A percentile compares a stretch with the other conserved stretches of the same genome.
phyloP scores from a whole-genome alignment of 2,113 vertebrate species.

The Cranoglanis bouderius region DNA sequence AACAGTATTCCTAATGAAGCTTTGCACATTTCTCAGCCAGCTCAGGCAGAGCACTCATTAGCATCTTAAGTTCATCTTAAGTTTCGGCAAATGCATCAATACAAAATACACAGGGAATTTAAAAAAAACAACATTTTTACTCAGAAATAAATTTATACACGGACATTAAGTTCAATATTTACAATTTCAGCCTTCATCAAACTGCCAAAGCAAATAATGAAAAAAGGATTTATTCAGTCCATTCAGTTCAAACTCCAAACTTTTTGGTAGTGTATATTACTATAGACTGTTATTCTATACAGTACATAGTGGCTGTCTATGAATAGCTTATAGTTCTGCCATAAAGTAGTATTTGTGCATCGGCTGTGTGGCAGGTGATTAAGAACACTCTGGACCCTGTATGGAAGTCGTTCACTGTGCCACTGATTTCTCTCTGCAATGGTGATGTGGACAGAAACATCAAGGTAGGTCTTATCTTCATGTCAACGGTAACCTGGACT shows the following conservation, averaged over 20 bases:
- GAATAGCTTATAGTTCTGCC: neutral
- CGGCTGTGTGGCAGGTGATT: slow-evolving; percentile 81
- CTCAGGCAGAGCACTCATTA: neutral
- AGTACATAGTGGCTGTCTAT: neutral
- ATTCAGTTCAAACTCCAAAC: neutral
- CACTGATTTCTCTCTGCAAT: slow-evolving; percentile 91
- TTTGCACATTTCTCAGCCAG: neutral
- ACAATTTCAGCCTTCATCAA: neutral
- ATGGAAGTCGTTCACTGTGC: slow-evolving; percentile 94
- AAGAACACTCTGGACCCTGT: slow-evolving; percentile 95
- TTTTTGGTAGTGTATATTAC: neutral
- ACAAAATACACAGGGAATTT: neutral
- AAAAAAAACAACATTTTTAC: neutral
- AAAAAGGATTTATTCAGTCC: neutral
- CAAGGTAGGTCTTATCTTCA: slow-evolving; percentile 76
- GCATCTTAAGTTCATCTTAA: too few species aligned
- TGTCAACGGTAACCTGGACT: neutral
- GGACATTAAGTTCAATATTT: neutral
- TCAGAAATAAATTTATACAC: neutral
- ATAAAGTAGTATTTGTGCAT: neutral
- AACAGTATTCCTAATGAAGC: neutral
- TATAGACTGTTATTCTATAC: neutral
- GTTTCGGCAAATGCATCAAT: neutral
- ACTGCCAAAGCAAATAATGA: neutral
- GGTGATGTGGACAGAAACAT: slow-evolving; percentile 90